A percentile compares a stretch with the other conserved stretches of the same genome.
phyloP scores from a whole-genome alignment of 2,797 vertebrate species.

The Sebastes cheni region DNA sequence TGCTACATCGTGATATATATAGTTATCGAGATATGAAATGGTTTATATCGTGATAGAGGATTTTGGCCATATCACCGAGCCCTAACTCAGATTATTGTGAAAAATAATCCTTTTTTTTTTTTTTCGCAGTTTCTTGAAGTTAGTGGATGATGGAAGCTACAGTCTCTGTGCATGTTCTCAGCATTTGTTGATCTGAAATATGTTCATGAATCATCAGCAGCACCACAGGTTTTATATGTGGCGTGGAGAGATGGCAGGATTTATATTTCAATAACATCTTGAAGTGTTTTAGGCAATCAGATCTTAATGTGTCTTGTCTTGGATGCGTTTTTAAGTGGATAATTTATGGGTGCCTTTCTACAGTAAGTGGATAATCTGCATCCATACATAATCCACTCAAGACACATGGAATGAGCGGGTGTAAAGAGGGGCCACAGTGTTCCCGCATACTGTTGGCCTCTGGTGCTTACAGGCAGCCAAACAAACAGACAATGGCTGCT shows the following conservation, averaged over 20 bases:
- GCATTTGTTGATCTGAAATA: not conserved
- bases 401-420: slow-evolving; percentile 10
- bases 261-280: slow-evolving; percentile 27
- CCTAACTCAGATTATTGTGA: too few relatives aligned
- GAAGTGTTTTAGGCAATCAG: slow-evolving; percentile 25
- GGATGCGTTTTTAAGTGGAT: slow-evolving; percentile 31
- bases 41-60: too few relatives aligned
- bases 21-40: too few relatives aligned
- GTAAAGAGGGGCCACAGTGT: not conserved
- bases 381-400: slow-evolving; percentile 38
- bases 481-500: not conserved
- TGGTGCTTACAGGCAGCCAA: not conserved
- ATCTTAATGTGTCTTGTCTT: slow-evolving; percentile 15
- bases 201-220: not conserved
- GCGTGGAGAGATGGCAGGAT: not conserved
- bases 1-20: too few relatives aligned
- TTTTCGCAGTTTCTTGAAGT: not conserved
- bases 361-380: slow-evolving; percentile 35
- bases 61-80: accelerated
- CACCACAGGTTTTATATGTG: not conserved
- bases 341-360: slow-evolving; percentile 31
- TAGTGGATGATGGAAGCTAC: not conserved
- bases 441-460: not conserved
- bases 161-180: not conserved
- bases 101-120: not conserved